A percentile compares a stretch with the other conserved stretches of the same genome.
Conservation (phyloP, 2,113 vertebrate species). For the Erpornis zantholeuca region DNA sequence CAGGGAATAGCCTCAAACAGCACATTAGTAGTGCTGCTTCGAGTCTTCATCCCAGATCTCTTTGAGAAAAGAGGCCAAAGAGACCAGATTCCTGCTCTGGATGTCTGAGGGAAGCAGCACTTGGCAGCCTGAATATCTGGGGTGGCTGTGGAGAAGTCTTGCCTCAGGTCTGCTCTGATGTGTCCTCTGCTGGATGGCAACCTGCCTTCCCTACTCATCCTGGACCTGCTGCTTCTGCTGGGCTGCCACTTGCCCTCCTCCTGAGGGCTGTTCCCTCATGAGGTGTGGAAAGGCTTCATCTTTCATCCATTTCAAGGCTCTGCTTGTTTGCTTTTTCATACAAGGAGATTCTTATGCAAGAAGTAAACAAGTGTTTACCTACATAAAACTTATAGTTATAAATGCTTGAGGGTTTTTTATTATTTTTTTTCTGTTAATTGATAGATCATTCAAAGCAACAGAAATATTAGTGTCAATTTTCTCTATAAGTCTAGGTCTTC, state of each 20-base stretch:
- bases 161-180: not conserved
- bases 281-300: not conserved
- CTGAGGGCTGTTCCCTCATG: not conserved
- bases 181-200: not conserved
- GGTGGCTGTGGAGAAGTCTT: fast-evolving
- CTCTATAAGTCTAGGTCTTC: not conserved
- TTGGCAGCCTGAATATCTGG: not conserved
- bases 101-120: not conserved
- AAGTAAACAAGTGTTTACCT: not conserved
- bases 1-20: not conserved
- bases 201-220: not conserved
- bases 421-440: not conserved
- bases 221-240: not conserved
- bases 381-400: not conserved
- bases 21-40: not conserved
- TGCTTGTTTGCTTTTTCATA: not conserved
- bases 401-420: not conserved
- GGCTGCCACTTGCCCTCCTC: not conserved
- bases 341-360: not conserved
- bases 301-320: not conserved
- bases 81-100: not conserved
- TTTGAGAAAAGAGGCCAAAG: not conserved
- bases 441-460: not conserved
- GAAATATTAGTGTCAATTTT: not conserved
- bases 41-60: not conserved